Conservation (phyloP, 1,140 invertebrate species). For the Hylyphantes graminicola region DNA sequence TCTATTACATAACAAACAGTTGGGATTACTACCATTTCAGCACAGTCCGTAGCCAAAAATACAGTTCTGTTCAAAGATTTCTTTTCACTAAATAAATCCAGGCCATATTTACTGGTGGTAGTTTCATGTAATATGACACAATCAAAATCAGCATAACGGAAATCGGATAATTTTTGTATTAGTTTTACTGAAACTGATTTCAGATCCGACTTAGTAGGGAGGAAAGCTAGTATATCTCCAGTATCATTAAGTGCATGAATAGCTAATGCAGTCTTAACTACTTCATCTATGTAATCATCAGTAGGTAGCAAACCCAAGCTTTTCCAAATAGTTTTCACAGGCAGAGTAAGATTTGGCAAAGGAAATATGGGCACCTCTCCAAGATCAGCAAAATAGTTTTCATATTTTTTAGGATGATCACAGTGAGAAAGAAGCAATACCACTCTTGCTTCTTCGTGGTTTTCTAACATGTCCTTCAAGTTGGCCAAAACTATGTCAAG, state of each 20-base stretch:
- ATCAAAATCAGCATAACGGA: conserved; percentile 16
- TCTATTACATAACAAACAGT: conserved; percentile 48
- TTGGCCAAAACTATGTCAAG: conserved; percentile 17
- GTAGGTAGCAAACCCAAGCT: not conserved
- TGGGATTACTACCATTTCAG: conserved; percentile 33
- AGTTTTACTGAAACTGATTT: not conserved
- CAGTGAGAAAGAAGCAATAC: conserved; percentile 10
- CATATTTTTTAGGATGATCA: conserved; percentile 20
- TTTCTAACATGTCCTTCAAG: conserved; percentile 11
- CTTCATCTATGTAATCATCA: conserved; percentile 43
- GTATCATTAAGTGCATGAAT: conserved; percentile 41
- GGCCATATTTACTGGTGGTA: not conserved
- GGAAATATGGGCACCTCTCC: not conserved
- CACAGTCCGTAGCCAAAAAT: conserved; percentile 47
- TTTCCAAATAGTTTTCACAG: conserved; percentile 42
- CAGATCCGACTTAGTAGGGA: conserved; percentile 9
- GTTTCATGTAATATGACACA: conserved; percentile 42
- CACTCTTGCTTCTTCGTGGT: not conserved
- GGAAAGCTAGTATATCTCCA: conserved; percentile 45
- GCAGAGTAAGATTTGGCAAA: conserved; percentile 19
- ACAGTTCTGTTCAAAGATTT: not conserved
- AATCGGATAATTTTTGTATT: not conserved
- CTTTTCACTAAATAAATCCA: conserved; percentile 12
- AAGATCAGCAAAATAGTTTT: conserved; percentile 30
- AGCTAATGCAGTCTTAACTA: conserved; percentile 32